Evolutionary conservation across 2,888 invertebrate genomes (phyloP).

Genomic region (Cheilosia variabilis): DNA sequence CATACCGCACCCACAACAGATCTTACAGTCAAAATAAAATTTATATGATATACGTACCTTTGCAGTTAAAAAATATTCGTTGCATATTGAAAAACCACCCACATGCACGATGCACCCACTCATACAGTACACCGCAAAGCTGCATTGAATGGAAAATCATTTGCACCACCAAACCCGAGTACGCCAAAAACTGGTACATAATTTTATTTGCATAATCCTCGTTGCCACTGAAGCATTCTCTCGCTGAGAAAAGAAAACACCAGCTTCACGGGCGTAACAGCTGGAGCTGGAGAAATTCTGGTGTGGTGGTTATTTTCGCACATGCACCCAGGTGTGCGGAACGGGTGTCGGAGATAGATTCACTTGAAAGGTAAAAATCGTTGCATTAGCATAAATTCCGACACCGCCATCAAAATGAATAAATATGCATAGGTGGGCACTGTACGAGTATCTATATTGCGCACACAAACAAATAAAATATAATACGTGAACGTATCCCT

Average conservation of each 20-base stretch:
- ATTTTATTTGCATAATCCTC: constrained; percentile 75
- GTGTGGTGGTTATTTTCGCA: constrained; percentile 61
- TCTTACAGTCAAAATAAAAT: constrained; percentile 51
- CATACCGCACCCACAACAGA: constrained; percentile 1
- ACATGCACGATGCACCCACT: neutral
- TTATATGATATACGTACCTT: constrained; percentile 65
- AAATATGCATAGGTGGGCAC: constrained; percentile 20
- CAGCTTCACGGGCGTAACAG: constrained; percentile 58
- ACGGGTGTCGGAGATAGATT: constrained; percentile 69
- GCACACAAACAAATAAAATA: constrained; percentile 50
- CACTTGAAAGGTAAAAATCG: constrained; percentile 75
- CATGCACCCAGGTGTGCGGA: constrained; percentile 71
- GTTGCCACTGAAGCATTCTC: constrained; percentile 74
- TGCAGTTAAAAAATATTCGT: constrained; percentile 45
- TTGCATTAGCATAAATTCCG: constrained; percentile 74
- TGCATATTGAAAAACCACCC: constrained; percentile 13
- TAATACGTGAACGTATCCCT: constrained; percentile 50
- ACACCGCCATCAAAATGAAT: constrained; percentile 63
- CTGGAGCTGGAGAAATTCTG: constrained; percentile 50
- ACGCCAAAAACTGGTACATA: constrained; percentile 71
- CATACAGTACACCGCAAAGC: constrained; percentile 34
- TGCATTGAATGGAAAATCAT: constrained; percentile 74
- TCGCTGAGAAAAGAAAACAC: constrained; percentile 70
- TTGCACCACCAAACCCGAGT: constrained; percentile 65
- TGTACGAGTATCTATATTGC: neutral